phyloP scores from a whole-genome alignment of 2,113 vertebrate species.

The Notothenia rossii region DNA sequence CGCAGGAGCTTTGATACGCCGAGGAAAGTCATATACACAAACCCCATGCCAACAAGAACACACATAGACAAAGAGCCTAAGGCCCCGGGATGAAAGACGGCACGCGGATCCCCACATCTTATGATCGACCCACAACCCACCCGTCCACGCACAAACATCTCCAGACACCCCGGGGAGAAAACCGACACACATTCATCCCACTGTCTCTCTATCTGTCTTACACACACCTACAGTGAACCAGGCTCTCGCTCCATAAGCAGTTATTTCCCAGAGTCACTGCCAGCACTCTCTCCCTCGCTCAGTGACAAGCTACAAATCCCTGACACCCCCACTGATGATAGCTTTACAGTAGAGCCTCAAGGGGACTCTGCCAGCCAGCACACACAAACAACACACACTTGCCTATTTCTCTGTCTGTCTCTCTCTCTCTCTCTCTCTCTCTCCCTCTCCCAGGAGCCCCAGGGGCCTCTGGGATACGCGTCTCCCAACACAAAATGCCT shows the following conservation, averaged over 20 bases:
- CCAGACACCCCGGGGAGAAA: slow-evolving; percentile 59
- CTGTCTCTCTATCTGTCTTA: slow-evolving; percentile 46
- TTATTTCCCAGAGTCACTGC: slow-evolving; percentile 81
- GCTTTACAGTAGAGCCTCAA: slow-evolving; percentile 83
- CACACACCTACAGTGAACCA: slow-evolving; percentile 62
- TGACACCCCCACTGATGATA: slow-evolving; percentile 85
- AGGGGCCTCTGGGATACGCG: slow-evolving; percentile 66
- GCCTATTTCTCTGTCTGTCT: slow-evolving; percentile 21
- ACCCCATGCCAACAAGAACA: slow-evolving; percentile 54
- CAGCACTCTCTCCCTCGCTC: slow-evolving; percentile 69
- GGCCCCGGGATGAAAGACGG: slow-evolving; percentile 68
- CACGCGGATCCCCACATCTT: slow-evolving; percentile 49
- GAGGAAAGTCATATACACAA: slow-evolving; percentile 56
- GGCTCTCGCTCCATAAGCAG: slow-evolving; percentile 72
- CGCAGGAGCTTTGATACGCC: slow-evolving; percentile 57
- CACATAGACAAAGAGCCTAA: slow-evolving; percentile 65
- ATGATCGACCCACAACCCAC: slow-evolving; percentile 55
- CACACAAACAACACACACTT: slow-evolving; percentile 74
- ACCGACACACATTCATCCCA: slow-evolving; percentile 63
- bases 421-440: slow-evolving; percentile 24
- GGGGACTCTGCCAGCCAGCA: slow-evolving; percentile 79
- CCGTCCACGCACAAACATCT: slow-evolving; percentile 28
- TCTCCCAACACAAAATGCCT: slow-evolving; percentile 69
- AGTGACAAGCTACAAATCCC: slow-evolving; percentile 87
- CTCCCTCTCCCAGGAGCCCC: slow-evolving; percentile 61